These are phyloP conservation scores for Panurus biarmicus DNA, from an alignment of 2,113 vertebrate species.

Conservation along the genomic window DNA sequence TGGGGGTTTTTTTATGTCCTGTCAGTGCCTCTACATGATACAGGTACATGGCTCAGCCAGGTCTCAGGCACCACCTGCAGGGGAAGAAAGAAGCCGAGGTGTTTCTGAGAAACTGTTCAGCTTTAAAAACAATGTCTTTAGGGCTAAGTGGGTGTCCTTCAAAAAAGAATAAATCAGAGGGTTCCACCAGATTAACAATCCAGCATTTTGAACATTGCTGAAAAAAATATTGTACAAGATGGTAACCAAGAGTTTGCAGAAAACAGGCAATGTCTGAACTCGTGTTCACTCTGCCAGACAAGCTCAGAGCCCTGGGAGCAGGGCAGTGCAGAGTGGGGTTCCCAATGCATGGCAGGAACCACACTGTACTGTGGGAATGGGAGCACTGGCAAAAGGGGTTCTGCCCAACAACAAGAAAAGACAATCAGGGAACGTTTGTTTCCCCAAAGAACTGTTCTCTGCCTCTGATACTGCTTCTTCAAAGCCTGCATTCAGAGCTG, in stretches of 20 bases:
- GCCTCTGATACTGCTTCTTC: not conserved
- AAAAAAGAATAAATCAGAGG: not conserved
- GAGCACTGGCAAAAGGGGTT: not conserved
- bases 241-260: not conserved
- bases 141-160: not conserved
- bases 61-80: not conserved
- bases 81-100: not conserved
- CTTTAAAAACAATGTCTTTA: not conserved
- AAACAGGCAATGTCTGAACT: not conserved
- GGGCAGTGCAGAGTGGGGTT: not conserved
- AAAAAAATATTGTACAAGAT: not conserved
- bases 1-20: not conserved
- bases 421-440: not conserved
- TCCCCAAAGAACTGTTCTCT: not conserved
- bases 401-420: not conserved
- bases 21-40: not conserved
- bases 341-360: accelerated
- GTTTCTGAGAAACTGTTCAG: not conserved
- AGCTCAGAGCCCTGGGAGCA: not conserved
- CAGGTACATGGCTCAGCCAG: not conserved
- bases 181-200: not conserved
- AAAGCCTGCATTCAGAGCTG: not conserved
- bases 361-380: not conserved
- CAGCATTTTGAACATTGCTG: not conserved
- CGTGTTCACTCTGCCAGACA: accelerated